A percentile compares a stretch with the other conserved stretches of the same genome.
Evolutionary conservation across 1,140 invertebrate genomes (phyloP).

Genomic region (Lordiphosa collinella): DNA sequence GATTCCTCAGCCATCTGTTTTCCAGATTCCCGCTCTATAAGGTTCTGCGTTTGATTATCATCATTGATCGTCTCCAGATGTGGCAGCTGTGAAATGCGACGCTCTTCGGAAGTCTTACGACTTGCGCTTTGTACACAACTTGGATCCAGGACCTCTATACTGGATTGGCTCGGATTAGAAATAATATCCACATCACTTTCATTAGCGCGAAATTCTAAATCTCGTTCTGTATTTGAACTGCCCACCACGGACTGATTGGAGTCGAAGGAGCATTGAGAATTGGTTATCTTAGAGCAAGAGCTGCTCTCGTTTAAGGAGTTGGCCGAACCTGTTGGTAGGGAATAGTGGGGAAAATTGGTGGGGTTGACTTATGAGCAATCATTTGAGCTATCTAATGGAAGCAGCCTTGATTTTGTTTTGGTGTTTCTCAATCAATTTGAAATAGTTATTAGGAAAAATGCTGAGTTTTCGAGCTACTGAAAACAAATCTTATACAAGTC

Average conservation of each 20-base stretch:
- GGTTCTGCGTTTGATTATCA: conserved; percentile 44
- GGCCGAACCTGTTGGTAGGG: conserved; percentile 66
- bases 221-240: conserved; percentile 70
- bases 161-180: conserved; percentile 85
- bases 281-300: conserved; percentile 76
- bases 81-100: conserved; percentile 48
- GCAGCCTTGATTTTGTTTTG: conserved; percentile 43
- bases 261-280: conserved; percentile 74
- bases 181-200: conserved; percentile 84
- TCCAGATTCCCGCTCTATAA: conserved; percentile 56
- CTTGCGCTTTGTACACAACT: conserved; percentile 71
- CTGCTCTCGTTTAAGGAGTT: conserved; percentile 79
- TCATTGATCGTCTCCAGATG: conserved; percentile 49
- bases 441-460: background rate
- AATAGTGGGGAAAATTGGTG: conserved; percentile 3
- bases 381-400: conserved; percentile 41
- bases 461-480: background rate
- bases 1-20: conserved; percentile 14
- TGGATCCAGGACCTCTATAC: conserved; percentile 84
- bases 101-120: conserved; percentile 70
- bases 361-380: background rate
- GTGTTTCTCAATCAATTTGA: background rate
- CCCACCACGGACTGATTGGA: conserved; percentile 79
- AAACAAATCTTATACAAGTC: background rate
- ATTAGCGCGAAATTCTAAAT: conserved; percentile 68